Percentiles rank a stretch among this genome's conserved stretches.
Conservation (phyloP, 2,113 vertebrate genomes). For the Grammomys dolichurus region DNA sequence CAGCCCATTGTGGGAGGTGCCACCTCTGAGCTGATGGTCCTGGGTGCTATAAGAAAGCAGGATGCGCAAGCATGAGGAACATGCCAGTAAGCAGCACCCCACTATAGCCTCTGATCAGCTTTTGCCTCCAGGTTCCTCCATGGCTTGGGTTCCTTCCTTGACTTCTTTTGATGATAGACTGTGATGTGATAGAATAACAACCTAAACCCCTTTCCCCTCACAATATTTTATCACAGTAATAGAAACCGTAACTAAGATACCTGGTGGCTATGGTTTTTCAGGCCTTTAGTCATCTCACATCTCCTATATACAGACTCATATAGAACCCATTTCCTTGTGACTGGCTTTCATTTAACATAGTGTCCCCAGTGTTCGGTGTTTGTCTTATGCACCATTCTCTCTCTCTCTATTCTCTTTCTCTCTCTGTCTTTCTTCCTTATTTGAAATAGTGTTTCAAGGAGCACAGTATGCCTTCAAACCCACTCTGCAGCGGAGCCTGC, state of each 20-base stretch:
- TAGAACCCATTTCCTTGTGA: neutral
- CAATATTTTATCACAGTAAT: neutral
- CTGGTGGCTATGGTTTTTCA: neutral
- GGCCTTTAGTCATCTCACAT: neutral
- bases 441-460: too few relatives aligned
- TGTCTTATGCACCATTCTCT: neutral
- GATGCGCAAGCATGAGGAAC: too few relatives aligned
- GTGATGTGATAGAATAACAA: neutral
- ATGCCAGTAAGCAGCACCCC: neutral
- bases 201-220: neutral
- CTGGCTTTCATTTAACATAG: neutral
- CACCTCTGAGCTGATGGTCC: neutral
- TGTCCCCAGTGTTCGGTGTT: neutral
- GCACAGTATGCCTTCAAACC: neutral
- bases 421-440: neutral
- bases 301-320: neutral
- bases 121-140: neutral
- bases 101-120: neutral
- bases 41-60: neutral
- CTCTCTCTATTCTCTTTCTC: neutral
- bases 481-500: neutral
- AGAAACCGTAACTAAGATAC: neutral
- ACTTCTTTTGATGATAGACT: neutral
- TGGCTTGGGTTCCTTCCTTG: neutral
- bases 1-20: neutral